Evolutionary conservation across 2,888 invertebrate genomes (phyloP).

Genomic region (Trissonchulus sp.): DNA sequence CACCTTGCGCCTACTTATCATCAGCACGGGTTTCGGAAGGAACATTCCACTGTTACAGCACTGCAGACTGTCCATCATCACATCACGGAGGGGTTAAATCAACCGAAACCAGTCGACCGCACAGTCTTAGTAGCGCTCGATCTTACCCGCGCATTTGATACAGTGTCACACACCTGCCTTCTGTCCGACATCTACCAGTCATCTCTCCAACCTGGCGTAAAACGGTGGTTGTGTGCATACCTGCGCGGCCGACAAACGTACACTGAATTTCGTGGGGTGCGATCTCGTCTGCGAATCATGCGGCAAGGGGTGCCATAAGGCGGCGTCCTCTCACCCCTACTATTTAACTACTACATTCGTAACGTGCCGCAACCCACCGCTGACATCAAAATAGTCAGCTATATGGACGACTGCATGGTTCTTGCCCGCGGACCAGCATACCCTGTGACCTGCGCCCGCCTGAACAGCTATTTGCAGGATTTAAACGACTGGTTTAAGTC

Average conservation of each 20-base stretch:
- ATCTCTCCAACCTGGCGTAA: background rate
- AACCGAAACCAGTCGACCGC: conserved; percentile 16
- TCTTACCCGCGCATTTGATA: conserved; percentile 15
- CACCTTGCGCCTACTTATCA: background rate
- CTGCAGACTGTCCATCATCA: background rate
- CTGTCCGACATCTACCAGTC: background rate
- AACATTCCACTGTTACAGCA: background rate
- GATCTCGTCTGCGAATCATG: background rate
- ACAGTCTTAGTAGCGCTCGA: too few species aligned
- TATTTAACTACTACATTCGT: background rate
- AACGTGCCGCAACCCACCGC: background rate
- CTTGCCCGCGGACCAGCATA: background rate
- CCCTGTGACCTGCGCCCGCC: background rate
- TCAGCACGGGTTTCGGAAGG: conserved; percentile 18
- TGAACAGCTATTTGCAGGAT: background rate
- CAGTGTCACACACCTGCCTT: conserved; percentile 1
- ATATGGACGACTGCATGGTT: background rate
- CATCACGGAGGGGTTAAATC: background rate
- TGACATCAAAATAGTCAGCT: conserved; percentile 8
- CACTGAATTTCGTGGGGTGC: conserved; percentile 2
- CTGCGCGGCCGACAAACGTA: conserved; percentile 5
- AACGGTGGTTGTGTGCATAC: conserved; percentile 8
- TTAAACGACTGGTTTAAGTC: background rate
- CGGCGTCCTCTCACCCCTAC: conserved; percentile 3
- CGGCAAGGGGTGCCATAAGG: conserved; percentile 13